Conservation (phyloP, 2,797 vertebrate genomes). For the Scolopax rusticola region DNA sequence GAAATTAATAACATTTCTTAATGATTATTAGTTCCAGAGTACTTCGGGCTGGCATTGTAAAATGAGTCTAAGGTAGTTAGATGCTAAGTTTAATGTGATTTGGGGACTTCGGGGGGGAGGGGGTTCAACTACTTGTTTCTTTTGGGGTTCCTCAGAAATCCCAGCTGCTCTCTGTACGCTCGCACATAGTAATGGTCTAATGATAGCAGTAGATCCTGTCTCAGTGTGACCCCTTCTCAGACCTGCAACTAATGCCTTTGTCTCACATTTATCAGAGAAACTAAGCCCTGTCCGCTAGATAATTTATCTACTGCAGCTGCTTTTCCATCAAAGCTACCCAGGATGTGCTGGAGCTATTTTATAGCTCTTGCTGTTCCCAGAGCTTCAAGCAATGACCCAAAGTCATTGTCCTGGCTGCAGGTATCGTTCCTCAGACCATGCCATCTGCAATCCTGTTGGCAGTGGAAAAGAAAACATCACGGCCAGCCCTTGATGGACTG, state of each 20-base stretch:
- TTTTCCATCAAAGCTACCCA: not conserved
- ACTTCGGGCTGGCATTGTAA: not conserved
- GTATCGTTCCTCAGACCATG: not conserved
- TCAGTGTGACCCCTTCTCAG: not conserved
- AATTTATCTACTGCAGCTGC: slow-evolving; percentile 31
- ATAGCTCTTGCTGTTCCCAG: not conserved
- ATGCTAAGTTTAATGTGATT: not conserved
- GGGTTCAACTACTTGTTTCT: not conserved
- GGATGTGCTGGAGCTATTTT: not conserved
- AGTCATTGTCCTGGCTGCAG: not conserved
- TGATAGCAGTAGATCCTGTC: not conserved
- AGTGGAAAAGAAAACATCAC: not conserved
- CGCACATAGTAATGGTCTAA: not conserved
- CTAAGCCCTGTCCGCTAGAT: not conserved
- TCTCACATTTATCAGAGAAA: not conserved
- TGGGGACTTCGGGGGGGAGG: not conserved
- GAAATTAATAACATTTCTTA: slow-evolving; percentile 28
- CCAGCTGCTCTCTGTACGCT: not conserved
- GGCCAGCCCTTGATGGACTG: not conserved
- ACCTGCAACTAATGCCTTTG: not conserved
- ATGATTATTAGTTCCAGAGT: not conserved
- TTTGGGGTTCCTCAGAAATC: not conserved
- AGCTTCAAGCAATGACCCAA: not conserved
- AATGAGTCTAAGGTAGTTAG: not conserved
- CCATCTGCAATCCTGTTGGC: fast-evolving